Evolutionary conservation across 2,797 vertebrate species (phyloP).

Genomic region (Mycteria americana): DNA sequence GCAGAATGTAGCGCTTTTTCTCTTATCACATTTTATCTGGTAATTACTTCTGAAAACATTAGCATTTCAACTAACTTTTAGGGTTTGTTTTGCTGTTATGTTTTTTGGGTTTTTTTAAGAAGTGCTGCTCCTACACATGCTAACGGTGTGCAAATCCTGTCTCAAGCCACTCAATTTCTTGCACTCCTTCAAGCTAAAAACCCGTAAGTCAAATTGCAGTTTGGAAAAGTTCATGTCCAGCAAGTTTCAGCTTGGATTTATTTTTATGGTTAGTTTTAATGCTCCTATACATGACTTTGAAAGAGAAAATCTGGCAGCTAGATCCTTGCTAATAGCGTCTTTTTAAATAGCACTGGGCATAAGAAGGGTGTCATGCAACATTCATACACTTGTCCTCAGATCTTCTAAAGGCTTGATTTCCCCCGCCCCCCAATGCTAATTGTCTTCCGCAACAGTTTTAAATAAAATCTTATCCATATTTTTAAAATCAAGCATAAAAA

Average conservation of each 20-base stretch:
- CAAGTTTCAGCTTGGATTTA: neutral
- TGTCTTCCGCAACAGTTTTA: neutral
- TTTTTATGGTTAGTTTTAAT: conserved; percentile 15
- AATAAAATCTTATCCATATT: neutral
- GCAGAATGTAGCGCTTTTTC: neutral
- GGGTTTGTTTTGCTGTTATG: neutral
- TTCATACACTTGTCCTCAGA: neutral
- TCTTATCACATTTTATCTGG: neutral
- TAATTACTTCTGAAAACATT: neutral
- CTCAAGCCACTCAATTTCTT: neutral
- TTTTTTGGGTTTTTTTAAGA: neutral
- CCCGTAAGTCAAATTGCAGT: neutral
- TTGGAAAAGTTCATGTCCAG: neutral
- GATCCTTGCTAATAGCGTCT: neutral
- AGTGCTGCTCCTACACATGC: neutral
- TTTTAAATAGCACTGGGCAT: neutral
- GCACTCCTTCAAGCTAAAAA: neutral
- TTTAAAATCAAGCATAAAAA: neutral
- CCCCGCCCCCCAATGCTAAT: neutral
- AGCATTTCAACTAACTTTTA: neutral
- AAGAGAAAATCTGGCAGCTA: neutral
- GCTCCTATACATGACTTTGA: neutral
- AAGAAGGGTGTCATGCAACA: neutral
- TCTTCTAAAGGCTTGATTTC: neutral
- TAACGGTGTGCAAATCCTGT: neutral